Percentiles rank a stretch among this genome's conserved stretches.
These are phyloP conservation scores for Peribatodes rhomboidaria DNA, from an alignment of 2,888 invertebrate species.

Conservation along the genomic window DNA sequence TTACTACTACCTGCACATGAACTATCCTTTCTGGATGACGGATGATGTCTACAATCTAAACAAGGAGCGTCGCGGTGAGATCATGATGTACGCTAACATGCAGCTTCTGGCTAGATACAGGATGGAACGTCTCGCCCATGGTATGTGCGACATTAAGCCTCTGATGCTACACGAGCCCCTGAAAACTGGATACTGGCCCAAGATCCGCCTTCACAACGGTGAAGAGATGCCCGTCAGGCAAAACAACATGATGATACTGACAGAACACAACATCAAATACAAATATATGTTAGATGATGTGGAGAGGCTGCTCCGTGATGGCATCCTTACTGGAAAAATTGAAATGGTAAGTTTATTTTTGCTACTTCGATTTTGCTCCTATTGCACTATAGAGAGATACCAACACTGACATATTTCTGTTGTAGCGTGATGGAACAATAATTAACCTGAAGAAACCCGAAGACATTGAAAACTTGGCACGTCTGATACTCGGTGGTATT, in stretches of 20 bases:
- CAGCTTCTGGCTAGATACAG: constrained; percentile 88
- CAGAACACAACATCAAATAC: constrained; percentile 64
- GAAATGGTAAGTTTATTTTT: constrained; percentile 66
- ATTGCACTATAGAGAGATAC: neutral
- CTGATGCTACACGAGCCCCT: constrained; percentile 78
- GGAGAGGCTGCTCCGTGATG: constrained; percentile 85
- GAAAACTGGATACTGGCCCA: constrained; percentile 86
- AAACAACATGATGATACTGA: constrained; percentile 69
- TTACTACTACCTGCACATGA: constrained; percentile 89
- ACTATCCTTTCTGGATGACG: constrained; percentile 90
- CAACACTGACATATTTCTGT: constrained; percentile 29
- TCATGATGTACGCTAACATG: constrained; percentile 87
- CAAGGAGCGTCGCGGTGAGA: constrained; percentile 85
- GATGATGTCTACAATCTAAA: constrained; percentile 81
- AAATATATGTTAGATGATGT: constrained; percentile 71
- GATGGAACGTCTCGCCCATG: constrained; percentile 81
- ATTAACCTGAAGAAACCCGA: constrained; percentile 88
- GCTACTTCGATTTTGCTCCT: neutral
- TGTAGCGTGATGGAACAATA: constrained; percentile 85
- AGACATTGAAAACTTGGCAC: constrained; percentile 89
- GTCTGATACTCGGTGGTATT: constrained; percentile 88
- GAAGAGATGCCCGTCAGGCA: constrained; percentile 85
- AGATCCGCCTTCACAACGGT: constrained; percentile 85
- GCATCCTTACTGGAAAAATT: constrained; percentile 71
- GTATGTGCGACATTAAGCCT: constrained; percentile 80